Base-by-base conservation (phyloP, 2,888 invertebrate genomes). In the Eristalis arbustorum region DNA sequence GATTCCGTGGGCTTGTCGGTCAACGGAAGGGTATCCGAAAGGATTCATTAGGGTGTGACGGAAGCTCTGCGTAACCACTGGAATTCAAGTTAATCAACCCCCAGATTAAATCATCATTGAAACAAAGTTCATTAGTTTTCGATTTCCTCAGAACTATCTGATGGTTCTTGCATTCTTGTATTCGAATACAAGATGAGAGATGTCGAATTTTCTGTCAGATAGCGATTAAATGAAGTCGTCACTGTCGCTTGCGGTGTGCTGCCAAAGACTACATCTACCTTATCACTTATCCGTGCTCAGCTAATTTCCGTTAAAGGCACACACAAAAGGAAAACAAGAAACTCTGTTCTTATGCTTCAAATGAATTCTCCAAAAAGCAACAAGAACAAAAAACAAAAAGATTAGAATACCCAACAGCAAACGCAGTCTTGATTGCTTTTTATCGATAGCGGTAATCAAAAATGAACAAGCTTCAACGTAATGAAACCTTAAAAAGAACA, bases 401-500 rank as follows among this genome's bases (percentile, higher is more conserved):
- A 31, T 63, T 31, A 63, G 34, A 63, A 63, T 18, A 6, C 22
- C 13, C 13, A 37, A 63, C 10, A 61, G n/a, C 22, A 61, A 61
- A 14, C 28, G 22, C 37, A 63, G 22, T 37, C 40, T 28, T 11
- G 59, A 23, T 18, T 73, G 28, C 14, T 49, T 66, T 72, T 67
- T 74, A 62, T 63, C 67, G 56, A 62, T 68, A 56, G 62, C 28
- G 67, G 23, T 73, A 80, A 74, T 74, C 79, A 68, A 62, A 73
- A 11, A 8, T 13, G 57, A 56, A 80, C 73, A 73, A 73, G 28
- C 31, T n/a, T 23, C 59, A 28, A 56, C 69, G 22, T 31, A 64
- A 66, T 59, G 56, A 71, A 42, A 69, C 23, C 56, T 64, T 57
- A 71, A 56, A 56, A 57, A 57, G 63, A 69, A 22, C 61, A 6